Conservation (phyloP, 1,140 invertebrate species). For the Ceratitis capitata region DNA sequence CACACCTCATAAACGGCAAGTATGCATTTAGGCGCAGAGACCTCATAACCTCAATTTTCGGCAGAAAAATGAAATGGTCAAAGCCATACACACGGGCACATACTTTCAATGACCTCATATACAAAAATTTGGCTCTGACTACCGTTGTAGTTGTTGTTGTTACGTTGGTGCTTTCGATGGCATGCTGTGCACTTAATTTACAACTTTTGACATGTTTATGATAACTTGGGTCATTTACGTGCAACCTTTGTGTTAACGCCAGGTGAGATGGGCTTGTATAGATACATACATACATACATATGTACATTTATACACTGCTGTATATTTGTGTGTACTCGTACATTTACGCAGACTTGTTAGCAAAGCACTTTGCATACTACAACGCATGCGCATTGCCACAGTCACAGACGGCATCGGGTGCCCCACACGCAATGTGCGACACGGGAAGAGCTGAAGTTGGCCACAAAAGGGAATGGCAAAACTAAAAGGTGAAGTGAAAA, state of each 20-base stretch:
- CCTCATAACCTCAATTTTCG: neutral
- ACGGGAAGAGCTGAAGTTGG: neutral
- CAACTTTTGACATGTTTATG: constrained; percentile 65
- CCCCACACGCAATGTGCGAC: neutral
- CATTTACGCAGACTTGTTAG: neutral
- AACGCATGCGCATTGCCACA: neutral
- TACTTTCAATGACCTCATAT: constrained; percentile 19
- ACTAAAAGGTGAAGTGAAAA: too few relatives aligned
- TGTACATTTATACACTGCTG: neutral
- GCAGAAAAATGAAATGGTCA: neutral
- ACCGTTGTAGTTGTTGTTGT: neutral
- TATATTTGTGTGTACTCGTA: neutral
- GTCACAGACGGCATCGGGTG: neutral
- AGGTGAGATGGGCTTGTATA: constrained; percentile 51
- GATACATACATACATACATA: neutral
- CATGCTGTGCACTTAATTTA: constrained; percentile 64
- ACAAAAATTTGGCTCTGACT: neutral
- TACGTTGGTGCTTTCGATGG: constrained; percentile 32
- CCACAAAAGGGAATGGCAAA: constrained; percentile 3
- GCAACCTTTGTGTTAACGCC: constrained; percentile 62
- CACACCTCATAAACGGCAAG: neutral
- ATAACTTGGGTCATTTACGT: constrained; percentile 66
- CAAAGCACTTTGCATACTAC: constrained; percentile 2
- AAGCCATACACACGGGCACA: neutral
- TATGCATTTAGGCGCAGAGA: constrained; percentile 7